Evolutionary conservation across 2,888 invertebrate species (phyloP).

Genomic region (Trissolcus japonicus): DNA sequence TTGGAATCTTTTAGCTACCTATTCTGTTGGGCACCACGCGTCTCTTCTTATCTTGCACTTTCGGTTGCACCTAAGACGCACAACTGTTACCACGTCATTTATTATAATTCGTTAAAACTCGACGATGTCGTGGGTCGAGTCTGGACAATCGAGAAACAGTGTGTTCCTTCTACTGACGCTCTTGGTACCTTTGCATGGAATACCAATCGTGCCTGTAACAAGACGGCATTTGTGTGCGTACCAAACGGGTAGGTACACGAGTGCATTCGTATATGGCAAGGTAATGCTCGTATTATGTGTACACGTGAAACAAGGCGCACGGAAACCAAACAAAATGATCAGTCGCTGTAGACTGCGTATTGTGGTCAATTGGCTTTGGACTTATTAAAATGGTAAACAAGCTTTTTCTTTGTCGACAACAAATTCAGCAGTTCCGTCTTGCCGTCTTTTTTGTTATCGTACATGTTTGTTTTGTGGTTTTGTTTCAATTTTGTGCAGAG

Average conservation of each 20-base stretch:
- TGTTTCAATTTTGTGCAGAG: not conserved
- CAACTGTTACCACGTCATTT: constrained; percentile 56
- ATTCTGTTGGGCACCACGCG: constrained; percentile 36
- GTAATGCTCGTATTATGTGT: constrained; percentile 41
- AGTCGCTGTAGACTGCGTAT: constrained; percentile 8
- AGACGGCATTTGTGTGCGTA: constrained; percentile 38
- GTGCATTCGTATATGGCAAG: constrained; percentile 27
- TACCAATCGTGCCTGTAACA: constrained; percentile 49
- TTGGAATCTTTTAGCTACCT: constrained; percentile 20
- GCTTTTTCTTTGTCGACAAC: constrained; percentile 3
- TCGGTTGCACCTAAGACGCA: constrained; percentile 50
- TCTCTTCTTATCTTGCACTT: constrained; percentile 49
- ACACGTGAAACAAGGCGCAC: constrained; percentile 23
- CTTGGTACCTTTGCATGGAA: constrained; percentile 42
- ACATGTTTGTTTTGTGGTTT: not conserved
- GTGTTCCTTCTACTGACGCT: constrained; percentile 54
- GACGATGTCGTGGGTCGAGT: constrained; percentile 52
- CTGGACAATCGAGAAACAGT: constrained; percentile 51
- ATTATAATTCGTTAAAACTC: constrained; percentile 55
- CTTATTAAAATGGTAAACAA: constrained; percentile 22
- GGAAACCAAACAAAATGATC: constrained; percentile 28
- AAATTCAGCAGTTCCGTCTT: too few species aligned
- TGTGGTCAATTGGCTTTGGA: constrained; percentile 9
- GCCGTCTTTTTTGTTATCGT: too few species aligned
- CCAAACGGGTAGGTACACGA: constrained; percentile 11